phyloP scores from a whole-genome alignment of 2,113 vertebrate species.

The Rhabdomys dilectus region DNA sequence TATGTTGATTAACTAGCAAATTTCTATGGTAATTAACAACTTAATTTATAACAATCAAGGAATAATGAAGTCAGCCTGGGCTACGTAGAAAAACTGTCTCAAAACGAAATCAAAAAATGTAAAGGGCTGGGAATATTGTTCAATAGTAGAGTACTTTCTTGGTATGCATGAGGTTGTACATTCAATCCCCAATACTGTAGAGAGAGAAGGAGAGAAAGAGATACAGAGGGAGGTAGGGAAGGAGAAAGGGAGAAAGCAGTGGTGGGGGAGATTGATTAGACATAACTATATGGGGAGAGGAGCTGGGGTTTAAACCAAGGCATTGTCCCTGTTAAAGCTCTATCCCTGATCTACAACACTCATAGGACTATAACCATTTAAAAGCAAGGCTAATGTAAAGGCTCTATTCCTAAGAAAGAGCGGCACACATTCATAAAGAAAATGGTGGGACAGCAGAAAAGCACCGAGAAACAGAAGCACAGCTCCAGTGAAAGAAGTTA shows the following conservation, averaged over 20 bases:
- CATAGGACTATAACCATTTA: not conserved
- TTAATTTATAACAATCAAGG: not conserved
- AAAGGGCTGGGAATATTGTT: not conserved
- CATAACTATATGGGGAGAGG: not conserved
- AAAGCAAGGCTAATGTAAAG: not conserved
- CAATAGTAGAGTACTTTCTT: not conserved
- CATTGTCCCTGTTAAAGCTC: not conserved
- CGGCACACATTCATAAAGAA: not conserved
- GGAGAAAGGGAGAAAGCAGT: not conserved
- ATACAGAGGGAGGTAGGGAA: not conserved
- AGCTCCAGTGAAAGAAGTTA: not conserved
- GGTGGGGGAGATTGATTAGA: too few relatives aligned
- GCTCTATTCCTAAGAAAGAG: not conserved
- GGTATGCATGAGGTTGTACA: not conserved
- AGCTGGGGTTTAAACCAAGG: not conserved
- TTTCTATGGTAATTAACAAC: not conserved
- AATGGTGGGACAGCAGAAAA: not conserved
- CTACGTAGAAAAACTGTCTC: not conserved
- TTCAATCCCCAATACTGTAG: not conserved
- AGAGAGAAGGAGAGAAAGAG: not conserved
- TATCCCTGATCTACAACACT: not conserved
- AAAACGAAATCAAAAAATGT: not conserved
- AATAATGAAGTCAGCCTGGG: not conserved
- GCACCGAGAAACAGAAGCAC: not conserved
- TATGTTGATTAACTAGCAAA: not conserved